These are phyloP conservation scores for Incurvaria masculella DNA, from an alignment of 2,888 invertebrate species.

Conservation along the genomic window DNA sequence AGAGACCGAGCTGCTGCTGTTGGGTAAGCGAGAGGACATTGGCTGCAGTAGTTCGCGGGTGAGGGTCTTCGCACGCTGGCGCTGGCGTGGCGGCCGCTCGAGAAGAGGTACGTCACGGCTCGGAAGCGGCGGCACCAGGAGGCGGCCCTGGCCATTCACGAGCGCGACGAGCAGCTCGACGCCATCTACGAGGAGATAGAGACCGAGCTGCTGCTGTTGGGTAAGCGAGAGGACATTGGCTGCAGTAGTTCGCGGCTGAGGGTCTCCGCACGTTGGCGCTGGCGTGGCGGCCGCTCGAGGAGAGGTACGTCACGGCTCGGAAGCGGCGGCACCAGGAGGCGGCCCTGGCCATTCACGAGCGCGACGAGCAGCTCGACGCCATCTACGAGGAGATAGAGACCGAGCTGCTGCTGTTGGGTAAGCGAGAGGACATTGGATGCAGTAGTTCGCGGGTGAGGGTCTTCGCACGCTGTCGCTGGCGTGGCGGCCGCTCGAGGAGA, in stretches of 20 bases:
- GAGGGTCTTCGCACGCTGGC: conserved; percentile 95
- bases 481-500: conserved; percentile 81
- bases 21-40: too few relatives aligned
- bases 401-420: conserved; percentile 73
- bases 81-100: conserved; percentile 86
- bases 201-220: conserved; percentile 77
- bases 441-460: conserved; percentile 97
- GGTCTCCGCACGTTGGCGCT: conserved; percentile 93
- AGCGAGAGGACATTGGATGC: too few relatives aligned
- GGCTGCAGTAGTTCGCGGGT: conserved; percentile 91
- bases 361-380: conserved; percentile 87
- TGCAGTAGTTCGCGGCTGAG: conserved; percentile 92
- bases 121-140: conserved; percentile 89
- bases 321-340: conserved; percentile 85
- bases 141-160: conserved; percentile 79
- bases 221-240: too few relatives aligned
- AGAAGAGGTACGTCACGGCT: conserved; percentile 78
- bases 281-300: conserved; percentile 86
- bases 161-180: conserved; percentile 87
- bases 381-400: conserved; percentile 98
- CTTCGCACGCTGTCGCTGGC: conserved; percentile 93
- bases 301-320: conserved; percentile 86
- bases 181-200: conserved; percentile 98
- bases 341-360: conserved; percentile 75
- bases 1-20: conserved; percentile 83